Conservation (phyloP, 2,113 vertebrate genomes). For the Chloroceryle aenea region DNA sequence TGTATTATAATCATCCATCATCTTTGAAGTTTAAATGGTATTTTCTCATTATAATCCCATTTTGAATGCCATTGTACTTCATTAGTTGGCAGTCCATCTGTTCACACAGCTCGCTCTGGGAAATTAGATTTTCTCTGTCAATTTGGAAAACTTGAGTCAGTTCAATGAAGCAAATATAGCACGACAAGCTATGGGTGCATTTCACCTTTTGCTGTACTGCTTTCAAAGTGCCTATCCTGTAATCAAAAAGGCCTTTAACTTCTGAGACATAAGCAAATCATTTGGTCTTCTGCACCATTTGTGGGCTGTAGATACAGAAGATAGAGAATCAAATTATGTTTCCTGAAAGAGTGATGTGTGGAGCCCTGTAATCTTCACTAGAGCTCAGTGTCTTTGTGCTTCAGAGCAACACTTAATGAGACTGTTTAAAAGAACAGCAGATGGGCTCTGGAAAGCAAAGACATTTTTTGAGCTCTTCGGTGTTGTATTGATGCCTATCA, state of each 20-base stretch:
- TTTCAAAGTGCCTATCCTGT: background rate
- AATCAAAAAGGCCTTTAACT: background rate
- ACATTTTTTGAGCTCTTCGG: background rate
- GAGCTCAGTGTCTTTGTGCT: background rate
- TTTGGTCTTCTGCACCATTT: background rate
- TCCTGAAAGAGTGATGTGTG: background rate
- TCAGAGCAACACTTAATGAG: background rate
- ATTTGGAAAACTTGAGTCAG: background rate
- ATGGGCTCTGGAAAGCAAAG: background rate
- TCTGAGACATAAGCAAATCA: background rate
- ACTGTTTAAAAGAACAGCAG: background rate
- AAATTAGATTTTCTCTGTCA: background rate
- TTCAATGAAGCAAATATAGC: background rate
- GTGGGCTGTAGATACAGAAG: background rate
- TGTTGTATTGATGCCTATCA: background rate
- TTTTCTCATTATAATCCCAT: background rate
- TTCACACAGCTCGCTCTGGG: background rate
- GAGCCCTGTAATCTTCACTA: background rate
- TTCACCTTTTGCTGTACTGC: background rate
- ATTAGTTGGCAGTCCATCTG: background rate
- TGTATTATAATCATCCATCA: fast-evolving
- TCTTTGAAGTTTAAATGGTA: background rate
- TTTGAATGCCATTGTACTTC: background rate
- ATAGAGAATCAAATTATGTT: background rate
- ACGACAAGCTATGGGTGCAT: background rate